Base-by-base conservation (phyloP, 2,797 vertebrate genomes). In the Schizopygopsis malacanthus region DNA sequence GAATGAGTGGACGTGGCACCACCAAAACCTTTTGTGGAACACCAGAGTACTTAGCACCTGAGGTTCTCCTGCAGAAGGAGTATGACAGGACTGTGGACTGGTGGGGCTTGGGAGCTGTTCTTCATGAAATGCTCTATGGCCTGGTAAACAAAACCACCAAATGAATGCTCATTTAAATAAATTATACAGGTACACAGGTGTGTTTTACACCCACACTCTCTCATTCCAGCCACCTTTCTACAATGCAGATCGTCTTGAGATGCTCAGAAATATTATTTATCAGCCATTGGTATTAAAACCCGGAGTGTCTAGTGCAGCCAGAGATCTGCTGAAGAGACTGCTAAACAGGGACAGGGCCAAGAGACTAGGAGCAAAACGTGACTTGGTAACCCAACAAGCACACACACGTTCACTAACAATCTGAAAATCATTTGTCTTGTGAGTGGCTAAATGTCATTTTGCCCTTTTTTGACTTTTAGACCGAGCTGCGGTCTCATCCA, bases 11-110 rank as follows among this genome's bases (percentile, higher is more conserved):
- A 41, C 97, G 97, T 0, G 96, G 95, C 87, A 96, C 96, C 0
- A 99, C 97, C 28, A 96, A 96, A 86, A 99, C 98, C 11, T 98
- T 99, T 93, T 99, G 98, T 0, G 98, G 98, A 90, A 99, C 98
- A 0, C 98, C 98, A 0, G 97, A 99, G 94, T 96, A 96, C 86
- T 89, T 96, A 4, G 94, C 95, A 37, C 96, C 96, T 43, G 96
- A 96, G 90, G 95, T 96, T 67, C 93, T 96, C 22, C 89, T 87
- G 80, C 94, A 95, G 78, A 88, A 92, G 2, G 85, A 95, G 0
- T 96, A 96, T 22, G 94, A 93, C 87, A 91, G 92, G 12, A 92
- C 93, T 0, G 95, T 96, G 88, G 96, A 96, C 92, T 96, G 96
- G 96, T 96, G 96, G 96, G 91, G 94, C 52, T 92, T 96, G 0